phyloP scores from a whole-genome alignment of 2,113 vertebrate species.

The Pygoscelis antarcticus region DNA sequence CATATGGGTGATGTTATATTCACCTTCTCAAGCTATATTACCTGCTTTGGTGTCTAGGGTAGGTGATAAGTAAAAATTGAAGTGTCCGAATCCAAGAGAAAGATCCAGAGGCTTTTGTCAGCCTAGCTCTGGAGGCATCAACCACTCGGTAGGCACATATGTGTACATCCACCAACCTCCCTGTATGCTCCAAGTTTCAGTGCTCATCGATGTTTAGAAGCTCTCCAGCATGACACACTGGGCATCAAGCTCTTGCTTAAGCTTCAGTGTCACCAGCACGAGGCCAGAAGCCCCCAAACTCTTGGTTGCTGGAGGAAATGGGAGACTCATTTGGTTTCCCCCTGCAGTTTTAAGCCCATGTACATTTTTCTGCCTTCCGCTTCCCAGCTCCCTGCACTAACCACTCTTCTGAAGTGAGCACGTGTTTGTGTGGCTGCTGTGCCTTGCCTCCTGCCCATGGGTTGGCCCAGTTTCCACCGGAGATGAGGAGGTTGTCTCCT shows the following conservation, averaged over 20 bases:
- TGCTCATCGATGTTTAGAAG: background rate
- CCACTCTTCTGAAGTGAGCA: background rate
- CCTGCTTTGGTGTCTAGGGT: background rate
- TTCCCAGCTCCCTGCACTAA: background rate
- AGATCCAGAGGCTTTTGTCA: background rate
- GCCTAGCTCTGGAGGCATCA: background rate
- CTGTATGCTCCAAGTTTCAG: background rate
- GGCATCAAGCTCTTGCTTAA: background rate
- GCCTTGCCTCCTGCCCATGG: background rate
- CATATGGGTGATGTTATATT: background rate
- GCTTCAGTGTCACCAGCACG: background rate
- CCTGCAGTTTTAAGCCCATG: background rate
- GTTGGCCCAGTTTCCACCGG: background rate
- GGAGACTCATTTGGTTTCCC: background rate
- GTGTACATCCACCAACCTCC: background rate
- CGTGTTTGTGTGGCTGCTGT: background rate
- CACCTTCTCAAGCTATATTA: background rate
- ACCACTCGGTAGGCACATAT: rapidly evolving
- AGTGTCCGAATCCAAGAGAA: background rate
- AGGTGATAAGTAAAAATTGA: background rate
- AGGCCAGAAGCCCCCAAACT: background rate
- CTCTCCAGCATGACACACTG: rapidly evolving
- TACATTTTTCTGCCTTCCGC: background rate
- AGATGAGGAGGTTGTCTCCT: background rate
- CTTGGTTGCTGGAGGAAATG: background rate